A percentile compares a stretch with the other conserved stretches of the same genome.
Evolutionary conservation across 2,113 vertebrate genomes (phyloP).

Genomic region (Oxyruncus cristatus): DNA sequence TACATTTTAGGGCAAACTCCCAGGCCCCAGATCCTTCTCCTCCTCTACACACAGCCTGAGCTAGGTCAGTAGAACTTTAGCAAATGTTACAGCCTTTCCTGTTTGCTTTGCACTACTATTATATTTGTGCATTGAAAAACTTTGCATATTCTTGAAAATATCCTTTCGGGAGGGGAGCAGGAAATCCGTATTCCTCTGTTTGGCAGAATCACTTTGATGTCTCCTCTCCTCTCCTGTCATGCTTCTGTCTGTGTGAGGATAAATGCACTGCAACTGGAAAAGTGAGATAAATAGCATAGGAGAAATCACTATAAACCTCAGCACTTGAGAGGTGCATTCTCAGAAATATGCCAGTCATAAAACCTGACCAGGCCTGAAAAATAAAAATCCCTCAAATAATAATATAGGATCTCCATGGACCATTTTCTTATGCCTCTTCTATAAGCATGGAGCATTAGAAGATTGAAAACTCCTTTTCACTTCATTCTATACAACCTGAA

Average conservation of each 20-base stretch:
- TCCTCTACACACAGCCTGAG: neutral
- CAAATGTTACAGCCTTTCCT: constrained; percentile 24
- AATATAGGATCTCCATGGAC: constrained; percentile 51
- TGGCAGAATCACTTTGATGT: constrained; percentile 59
- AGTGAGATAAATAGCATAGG: constrained; percentile 59
- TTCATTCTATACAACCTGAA: constrained; percentile 37
- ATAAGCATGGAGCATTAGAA: constrained; percentile 46
- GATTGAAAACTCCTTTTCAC: constrained; percentile 46
- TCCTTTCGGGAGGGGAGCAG: neutral
- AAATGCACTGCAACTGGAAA: constrained; percentile 63
- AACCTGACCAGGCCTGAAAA: constrained; percentile 56
- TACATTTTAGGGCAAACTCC: neutral
- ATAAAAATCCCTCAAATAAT: constrained; percentile 56
- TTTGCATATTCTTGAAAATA: constrained; percentile 52
- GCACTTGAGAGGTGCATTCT: constrained; percentile 22
- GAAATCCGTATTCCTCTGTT: constrained; percentile 48
- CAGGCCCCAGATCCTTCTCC: neutral
- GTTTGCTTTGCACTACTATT: constrained; percentile 30
- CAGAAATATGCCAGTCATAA: constrained; percentile 27
- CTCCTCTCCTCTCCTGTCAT: constrained; percentile 48
- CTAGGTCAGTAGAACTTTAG: neutral
- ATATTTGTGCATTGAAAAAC: constrained; percentile 3
- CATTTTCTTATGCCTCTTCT: constrained; percentile 52
- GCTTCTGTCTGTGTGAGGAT: constrained; percentile 38
- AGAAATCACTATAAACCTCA: constrained; percentile 62